phyloP scores from a whole-genome alignment of 2,113 vertebrate species.

The Menura novaehollandiae region DNA sequence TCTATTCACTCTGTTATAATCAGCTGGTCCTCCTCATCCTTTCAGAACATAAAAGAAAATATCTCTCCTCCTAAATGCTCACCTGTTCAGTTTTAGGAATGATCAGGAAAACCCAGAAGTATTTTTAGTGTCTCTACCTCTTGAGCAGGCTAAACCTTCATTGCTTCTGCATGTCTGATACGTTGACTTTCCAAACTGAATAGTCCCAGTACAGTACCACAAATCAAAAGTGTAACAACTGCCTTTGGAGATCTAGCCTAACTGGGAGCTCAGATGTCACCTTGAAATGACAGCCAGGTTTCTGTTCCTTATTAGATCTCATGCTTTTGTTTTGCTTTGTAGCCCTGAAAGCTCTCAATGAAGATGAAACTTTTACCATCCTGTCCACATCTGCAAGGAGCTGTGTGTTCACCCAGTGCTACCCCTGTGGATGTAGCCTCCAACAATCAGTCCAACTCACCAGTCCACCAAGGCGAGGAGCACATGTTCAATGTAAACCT shows the following conservation, averaged over 20 bases:
- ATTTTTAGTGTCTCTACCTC: neutral
- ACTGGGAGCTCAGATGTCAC: neutral
- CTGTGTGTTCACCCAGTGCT: neutral
- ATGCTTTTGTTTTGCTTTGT: neutral
- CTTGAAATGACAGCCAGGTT: neutral
- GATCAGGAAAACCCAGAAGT: neutral
- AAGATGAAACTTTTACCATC: neutral
- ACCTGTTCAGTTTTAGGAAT: neutral
- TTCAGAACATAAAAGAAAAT: neutral
- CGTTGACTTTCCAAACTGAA: neutral
- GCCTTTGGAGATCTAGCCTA: neutral
- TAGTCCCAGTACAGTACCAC: neutral
- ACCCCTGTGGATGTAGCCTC: neutral
- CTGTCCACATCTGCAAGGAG: neutral
- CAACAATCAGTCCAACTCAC: neutral
- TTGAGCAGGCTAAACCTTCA: neutral
- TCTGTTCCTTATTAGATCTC: neutral
- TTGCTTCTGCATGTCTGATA: neutral
- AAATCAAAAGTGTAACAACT: neutral
- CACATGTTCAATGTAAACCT: neutral
- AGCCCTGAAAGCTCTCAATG: neutral
- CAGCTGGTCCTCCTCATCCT: neutral
- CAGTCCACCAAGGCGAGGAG: neutral
- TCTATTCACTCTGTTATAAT: neutral
- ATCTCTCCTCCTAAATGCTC: neutral